Conservation (phyloP, 23 tunicate genomes). For the Aplidium turbinatum region DNA sequence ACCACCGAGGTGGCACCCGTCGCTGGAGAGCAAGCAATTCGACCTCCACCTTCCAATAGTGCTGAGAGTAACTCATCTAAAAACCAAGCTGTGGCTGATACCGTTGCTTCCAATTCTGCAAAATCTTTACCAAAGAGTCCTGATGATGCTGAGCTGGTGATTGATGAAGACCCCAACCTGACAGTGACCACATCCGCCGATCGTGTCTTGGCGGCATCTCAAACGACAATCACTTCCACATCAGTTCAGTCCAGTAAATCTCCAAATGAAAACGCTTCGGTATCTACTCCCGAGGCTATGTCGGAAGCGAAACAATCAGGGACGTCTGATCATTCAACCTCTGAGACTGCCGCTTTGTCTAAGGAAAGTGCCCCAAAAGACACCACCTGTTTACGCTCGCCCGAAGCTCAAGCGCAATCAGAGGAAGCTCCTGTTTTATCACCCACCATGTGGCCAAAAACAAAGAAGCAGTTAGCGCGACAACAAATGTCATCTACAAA, state of each 20-base stretch:
- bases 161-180: slow-evolving; percentile 36
- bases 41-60: slow-evolving; percentile 18
- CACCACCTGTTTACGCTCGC: no score
- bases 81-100: slow-evolving; percentile 2
- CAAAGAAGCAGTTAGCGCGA: slow-evolving; percentile 80
- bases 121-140: slow-evolving; percentile 1
- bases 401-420: no score
- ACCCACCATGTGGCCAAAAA: slow-evolving; percentile 61
- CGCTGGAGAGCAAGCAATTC: neutral
- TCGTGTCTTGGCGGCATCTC: neutral
- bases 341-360: no score
- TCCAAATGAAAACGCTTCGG: no score
- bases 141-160: slow-evolving; percentile 32
- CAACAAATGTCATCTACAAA: slow-evolving; percentile 24
- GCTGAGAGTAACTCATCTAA: neutral
- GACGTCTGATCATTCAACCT: no score
- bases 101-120: neutral
- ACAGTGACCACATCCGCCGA: neutral
- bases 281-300: no score
- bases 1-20: neutral
- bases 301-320: no score
- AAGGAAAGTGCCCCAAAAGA: no score
- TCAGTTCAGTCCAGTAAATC: neutral
- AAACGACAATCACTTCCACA: neutral
- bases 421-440: neutral